phyloP scores from a whole-genome alignment of 1,140 invertebrate genomes.

The Sycophila sp. region DNA sequence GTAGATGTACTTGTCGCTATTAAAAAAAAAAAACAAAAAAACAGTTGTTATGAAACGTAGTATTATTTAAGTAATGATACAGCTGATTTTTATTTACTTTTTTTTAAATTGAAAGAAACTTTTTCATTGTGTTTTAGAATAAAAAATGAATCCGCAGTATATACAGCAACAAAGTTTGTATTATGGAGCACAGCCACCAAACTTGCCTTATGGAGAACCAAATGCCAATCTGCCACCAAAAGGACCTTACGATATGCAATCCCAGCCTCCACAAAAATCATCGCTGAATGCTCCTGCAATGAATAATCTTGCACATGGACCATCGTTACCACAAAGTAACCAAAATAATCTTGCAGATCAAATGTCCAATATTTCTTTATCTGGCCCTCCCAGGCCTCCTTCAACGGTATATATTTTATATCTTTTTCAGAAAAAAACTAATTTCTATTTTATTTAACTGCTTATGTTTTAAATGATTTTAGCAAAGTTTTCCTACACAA shows the following conservation, averaged over 20 bases:
- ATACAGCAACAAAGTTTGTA: conserved; percentile 44
- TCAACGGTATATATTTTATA: not conserved
- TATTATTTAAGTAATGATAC: too few species aligned
- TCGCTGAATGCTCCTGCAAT: conserved; percentile 17
- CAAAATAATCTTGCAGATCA: conserved; percentile 49
- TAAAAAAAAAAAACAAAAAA: too few species aligned
- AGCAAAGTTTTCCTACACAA: not conserved
- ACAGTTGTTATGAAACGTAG: too few species aligned
- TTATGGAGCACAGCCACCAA: conserved; percentile 40
- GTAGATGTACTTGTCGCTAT: too few species aligned
- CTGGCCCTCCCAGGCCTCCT: conserved; percentile 42
- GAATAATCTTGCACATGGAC: not conserved
- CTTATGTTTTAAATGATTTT: not conserved
- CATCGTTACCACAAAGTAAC: conserved; percentile 26
- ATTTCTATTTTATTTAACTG: not conserved
- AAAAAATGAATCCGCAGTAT: conserved; percentile 55
- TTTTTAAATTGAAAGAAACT: too few species aligned
- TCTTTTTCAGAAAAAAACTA: not conserved
- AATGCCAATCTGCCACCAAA: conserved; percentile 47
- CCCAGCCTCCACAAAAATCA: conserved; percentile 35
- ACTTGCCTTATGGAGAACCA: conserved; percentile 41
- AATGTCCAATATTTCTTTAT: conserved; percentile 49
- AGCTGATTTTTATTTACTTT: too few species aligned
- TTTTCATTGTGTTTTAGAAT: not conserved
- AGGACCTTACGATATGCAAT: conserved; percentile 6